Conservation (phyloP, 2,797 vertebrate species). For the Sylvilagus floridanus region DNA sequence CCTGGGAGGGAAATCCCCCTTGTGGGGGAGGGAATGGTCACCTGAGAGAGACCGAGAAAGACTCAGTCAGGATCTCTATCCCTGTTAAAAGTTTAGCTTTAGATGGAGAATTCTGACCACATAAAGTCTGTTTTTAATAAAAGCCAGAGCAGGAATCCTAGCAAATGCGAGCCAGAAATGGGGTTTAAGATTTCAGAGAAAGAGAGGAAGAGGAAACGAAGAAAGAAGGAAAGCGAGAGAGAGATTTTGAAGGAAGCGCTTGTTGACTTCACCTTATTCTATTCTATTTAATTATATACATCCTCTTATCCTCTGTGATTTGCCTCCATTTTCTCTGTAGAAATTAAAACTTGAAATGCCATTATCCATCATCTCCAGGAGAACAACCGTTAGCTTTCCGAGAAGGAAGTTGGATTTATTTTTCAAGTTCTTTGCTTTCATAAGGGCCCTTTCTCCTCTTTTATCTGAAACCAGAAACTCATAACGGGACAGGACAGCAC, state of each 20-base stretch:
- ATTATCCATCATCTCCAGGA: conserved; percentile 72
- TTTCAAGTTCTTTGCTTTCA: conserved; percentile 74
- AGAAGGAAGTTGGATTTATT: conserved; percentile 72
- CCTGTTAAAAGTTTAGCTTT: conserved; percentile 80
- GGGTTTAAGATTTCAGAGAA: conserved; percentile 85
- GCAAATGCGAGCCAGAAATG: conserved; percentile 87
- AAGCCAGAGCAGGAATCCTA: conserved; percentile 85
- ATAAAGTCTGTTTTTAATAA: conserved; percentile 88
- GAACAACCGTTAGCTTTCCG: conserved; percentile 70
- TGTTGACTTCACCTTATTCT: conserved; percentile 75
- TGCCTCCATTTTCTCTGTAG: conserved; percentile 78
- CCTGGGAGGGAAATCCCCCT: conserved; percentile 80
- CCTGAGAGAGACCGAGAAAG: conserved; percentile 82
- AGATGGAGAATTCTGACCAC: conserved; percentile 86
- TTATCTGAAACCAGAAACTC: conserved; percentile 77
- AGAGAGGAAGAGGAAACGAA: background rate
- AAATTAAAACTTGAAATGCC: conserved; percentile 54
- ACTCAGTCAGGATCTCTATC: conserved; percentile 52
- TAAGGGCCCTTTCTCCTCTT: conserved; percentile 70
- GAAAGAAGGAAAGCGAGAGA: conserved; percentile 46
- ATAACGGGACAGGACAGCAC: conserved; percentile 24
- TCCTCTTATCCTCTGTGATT: conserved; percentile 35
- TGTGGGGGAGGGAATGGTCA: conserved; percentile 66
- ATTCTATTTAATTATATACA: conserved; percentile 77
- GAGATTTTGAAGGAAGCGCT: conserved; percentile 73